Base-by-base conservation (phyloP, 2,888 invertebrate species). In the Lochmaea crataegi region DNA sequence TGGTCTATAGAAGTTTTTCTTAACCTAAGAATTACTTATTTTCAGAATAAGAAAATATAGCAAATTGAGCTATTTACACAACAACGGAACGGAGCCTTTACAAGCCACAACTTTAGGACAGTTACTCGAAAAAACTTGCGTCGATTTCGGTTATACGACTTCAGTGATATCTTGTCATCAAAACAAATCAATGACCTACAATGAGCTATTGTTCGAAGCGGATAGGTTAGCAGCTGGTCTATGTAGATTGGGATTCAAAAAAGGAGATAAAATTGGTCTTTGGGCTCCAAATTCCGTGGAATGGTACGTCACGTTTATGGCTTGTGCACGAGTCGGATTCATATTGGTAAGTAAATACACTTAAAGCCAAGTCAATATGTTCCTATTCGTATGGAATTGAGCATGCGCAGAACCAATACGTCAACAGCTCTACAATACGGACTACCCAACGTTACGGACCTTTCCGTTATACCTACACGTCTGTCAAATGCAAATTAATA, bases 251-350 rank as follows among this genome's bases (percentile, higher is more conserved):
- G 95, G 95, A 0, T 81, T 96, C 16, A 83, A 90, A 69, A 89
- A 86, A 41, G 94, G 94, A 0, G 96, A 96, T 82, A 87, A 93
- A 11, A 83, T 97, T 4, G 96, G 93, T 0, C 88, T 96, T 26
- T 95, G 94, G 93, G 91, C 93, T 0, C 94, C 95, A 0, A 96
- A 95, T 86, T 88, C 89, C 45, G 84, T 90, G 60, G 92, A 95
- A 82, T 97, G 96, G 96, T 90, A 93, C 74, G 80, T 94, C 0
- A 87, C 91, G 0, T 91, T 93, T 84, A 87, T 93, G 83, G 95
- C 93, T 0, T 90, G 92, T 1, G 90, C 93, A 0, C 90, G 94
- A 76, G 90, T 91, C 1, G 96, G 96, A 0, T 85, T 94, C 2
- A 88, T 93, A 42, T 86, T 94, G 85, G 94, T 94, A 85, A 86